Evolutionary conservation across 2,797 vertebrate genomes (phyloP), one percentile per base, ranked within the genome.

Genomic region (Amblyopsis hoosieri): DNA sequence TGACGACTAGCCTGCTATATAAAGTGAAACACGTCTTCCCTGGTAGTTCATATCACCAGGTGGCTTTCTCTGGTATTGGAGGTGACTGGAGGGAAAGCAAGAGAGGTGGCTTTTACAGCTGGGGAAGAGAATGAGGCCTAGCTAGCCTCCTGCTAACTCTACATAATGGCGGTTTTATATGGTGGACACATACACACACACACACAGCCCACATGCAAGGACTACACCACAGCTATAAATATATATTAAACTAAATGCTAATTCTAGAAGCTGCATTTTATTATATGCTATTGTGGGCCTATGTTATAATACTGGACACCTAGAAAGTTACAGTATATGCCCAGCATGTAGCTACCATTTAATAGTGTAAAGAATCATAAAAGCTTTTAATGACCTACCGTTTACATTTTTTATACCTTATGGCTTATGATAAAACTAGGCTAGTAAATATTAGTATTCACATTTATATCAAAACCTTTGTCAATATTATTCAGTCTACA

Each of bases 401-500:
- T 42, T 42, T 42, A 42, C 37, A 42, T 42, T 42, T 42, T 42
- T 42, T 42, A 8, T 42, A 37, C 7, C 7, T 42, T 9, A 42
- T 29, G 9, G 7, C 37, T 9, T 9, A 42, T 42, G 37, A 42
- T 42, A 42, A 42, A 42, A 9, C 7, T 42, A 9, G 37, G 7
- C 37, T 42, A 42, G 9, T 42, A 9, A 37, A 8, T 42, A 8
- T 42, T 42, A 9, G 37, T 42, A 8, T 7, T 42, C 8, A 42
- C 62, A 37, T 29, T 14, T 46, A 57, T 80, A 83, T 83, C 67
- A 81, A 53, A 42, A 48, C 51, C 37, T 42, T 42, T 42, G 37
- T 7, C 37, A 42, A 42, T 7, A 9, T 42, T 8, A 42, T 9
- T 42, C 37, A 42, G 1, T 42, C 37, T 42, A 8, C 7, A 42